These are phyloP conservation scores for Cepaea hortensis DNA, from an alignment of 2,888 invertebrate genomes.

Conservation along the genomic window DNA sequence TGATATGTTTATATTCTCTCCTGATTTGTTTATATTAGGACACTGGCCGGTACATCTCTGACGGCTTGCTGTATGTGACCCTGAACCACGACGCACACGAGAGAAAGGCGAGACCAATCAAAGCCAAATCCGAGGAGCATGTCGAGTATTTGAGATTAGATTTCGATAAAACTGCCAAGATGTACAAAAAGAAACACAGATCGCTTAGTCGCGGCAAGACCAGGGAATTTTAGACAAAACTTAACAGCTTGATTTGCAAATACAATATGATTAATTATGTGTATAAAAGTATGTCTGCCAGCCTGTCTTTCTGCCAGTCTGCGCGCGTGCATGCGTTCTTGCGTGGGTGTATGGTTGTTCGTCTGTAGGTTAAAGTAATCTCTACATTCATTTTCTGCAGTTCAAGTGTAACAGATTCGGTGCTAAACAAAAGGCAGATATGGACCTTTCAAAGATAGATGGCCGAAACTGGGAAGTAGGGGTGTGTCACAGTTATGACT, in stretches of 20 bases:
- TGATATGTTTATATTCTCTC: background rate
- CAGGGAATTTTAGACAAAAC: too few species aligned
- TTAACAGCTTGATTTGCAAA: too few species aligned
- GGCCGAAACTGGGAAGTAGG: too few species aligned
- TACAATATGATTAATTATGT: background rate
- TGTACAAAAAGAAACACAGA: background rate
- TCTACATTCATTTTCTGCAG: too few species aligned
- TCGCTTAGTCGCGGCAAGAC: background rate
- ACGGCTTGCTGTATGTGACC: constrained; percentile 6
- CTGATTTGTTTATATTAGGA: too few species aligned
- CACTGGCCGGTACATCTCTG: constrained; percentile 1
- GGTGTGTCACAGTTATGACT: too few species aligned
- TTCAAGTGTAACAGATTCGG: too few species aligned
- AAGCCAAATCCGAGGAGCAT: background rate
- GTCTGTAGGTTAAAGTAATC: background rate
- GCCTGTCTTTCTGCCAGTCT: background rate
- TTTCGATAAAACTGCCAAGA: constrained; percentile 2
- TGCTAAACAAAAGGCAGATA: too few species aligned
- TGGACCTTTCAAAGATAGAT: too few species aligned
- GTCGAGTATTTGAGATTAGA: constrained; percentile 12
- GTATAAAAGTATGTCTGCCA: background rate
- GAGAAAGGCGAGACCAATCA: background rate
- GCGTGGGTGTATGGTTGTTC: background rate
- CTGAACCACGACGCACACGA: background rate
- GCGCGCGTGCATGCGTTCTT: too few species aligned